Percentiles rank a stretch among this genome's conserved stretches.
Evolutionary conservation across 2,797 vertebrate genomes (phyloP).

Genomic region (Masticophis lateralis): DNA sequence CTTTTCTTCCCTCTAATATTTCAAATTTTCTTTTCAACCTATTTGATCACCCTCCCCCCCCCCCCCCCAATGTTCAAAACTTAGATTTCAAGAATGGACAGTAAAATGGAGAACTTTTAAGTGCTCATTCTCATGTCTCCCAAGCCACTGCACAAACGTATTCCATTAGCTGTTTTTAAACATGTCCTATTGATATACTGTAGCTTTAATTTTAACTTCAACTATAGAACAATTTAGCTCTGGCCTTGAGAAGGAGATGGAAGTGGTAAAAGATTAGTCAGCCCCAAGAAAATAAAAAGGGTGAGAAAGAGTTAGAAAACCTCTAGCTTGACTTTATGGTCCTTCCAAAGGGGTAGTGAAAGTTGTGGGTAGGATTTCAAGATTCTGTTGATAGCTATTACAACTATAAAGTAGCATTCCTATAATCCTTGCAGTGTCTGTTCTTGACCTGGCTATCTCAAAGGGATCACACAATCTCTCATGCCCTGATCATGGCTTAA

Average conservation of each 20-base stretch:
- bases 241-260: not conserved
- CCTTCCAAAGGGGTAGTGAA: not conserved
- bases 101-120: not conserved
- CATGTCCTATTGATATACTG: not conserved
- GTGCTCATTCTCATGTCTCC: not conserved
- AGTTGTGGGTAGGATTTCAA: not conserved
- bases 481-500: not conserved
- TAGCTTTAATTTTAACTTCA: not conserved
- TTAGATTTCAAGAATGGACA: not conserved
- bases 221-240: not conserved
- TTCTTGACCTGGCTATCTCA: not conserved
- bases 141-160: not conserved
- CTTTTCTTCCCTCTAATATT: not conserved
- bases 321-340: not conserved
- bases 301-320: not conserved
- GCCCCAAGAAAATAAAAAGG: not conserved
- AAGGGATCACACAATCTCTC: not conserved
- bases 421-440: not conserved
- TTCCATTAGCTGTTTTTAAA: not conserved
- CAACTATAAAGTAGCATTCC: not conserved
- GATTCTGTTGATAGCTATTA: not conserved
- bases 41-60: not conserved
- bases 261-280: not conserved
- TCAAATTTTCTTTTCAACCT: not conserved
- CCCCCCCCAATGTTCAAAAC: not conserved